These are phyloP conservation scores for Acleris sparsana DNA, from an alignment of 2,888 invertebrate genomes.

Conservation along the genomic window DNA sequence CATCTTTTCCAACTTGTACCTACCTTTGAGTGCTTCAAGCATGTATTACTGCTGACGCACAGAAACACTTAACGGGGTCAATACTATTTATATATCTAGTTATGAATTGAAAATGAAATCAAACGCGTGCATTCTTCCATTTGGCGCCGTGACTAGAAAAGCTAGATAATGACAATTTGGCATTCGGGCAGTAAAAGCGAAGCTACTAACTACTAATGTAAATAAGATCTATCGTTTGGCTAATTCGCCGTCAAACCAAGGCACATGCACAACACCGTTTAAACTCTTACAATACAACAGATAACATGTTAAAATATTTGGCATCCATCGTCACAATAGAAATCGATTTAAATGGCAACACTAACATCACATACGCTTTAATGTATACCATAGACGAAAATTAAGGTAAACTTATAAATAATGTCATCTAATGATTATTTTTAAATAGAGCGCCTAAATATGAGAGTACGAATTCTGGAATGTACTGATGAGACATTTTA, in stretches of 20 bases:
- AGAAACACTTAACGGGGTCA: too few relatives aligned
- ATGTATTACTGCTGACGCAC: too few relatives aligned
- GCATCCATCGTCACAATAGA: slow-evolving; percentile 62
- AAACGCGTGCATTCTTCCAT: slow-evolving; percentile 39
- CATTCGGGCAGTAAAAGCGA: slow-evolving; percentile 40
- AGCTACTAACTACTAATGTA: slow-evolving; percentile 36
- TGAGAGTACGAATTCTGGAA: slow-evolving; percentile 48
- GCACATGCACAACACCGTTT: slow-evolving; percentile 44
- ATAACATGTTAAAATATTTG: slow-evolving; percentile 65
- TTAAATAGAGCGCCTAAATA: slow-evolving; percentile 13
- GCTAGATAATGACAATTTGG: slow-evolving; percentile 48
- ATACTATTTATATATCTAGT: too few relatives aligned
- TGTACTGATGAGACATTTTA: slow-evolving; percentile 39
- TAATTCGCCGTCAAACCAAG: slow-evolving; percentile 38
- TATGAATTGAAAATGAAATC: background rate
- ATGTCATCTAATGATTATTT: slow-evolving; percentile 14
- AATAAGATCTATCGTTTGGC: slow-evolving; percentile 37
- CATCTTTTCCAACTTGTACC: too few relatives aligned
- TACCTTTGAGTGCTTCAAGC: too few relatives aligned
- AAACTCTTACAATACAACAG: slow-evolving; percentile 53
- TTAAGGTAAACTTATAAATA: slow-evolving; percentile 25
- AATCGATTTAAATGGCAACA: slow-evolving; percentile 60
- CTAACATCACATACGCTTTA: slow-evolving; percentile 53
- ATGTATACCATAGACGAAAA: slow-evolving; percentile 44
- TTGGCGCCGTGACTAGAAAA: slow-evolving; percentile 62